These are phyloP conservation scores for Heliocidaris erythrogramma DNA, from an alignment of 35 echinoderm and acorn worm genomes.

Conservation along the genomic window DNA sequence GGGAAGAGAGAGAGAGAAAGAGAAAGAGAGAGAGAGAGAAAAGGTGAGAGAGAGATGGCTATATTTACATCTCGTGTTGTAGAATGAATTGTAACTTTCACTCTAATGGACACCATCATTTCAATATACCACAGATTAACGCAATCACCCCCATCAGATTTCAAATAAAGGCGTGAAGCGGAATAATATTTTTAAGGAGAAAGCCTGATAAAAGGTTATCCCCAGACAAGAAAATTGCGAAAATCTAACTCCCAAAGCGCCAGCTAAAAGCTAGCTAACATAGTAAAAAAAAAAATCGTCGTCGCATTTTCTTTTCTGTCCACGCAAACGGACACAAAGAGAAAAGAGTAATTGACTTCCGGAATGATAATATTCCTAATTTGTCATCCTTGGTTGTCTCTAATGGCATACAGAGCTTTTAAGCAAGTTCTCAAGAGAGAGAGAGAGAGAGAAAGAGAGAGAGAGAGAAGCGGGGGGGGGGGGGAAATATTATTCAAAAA, in stretches of 20 bases:
- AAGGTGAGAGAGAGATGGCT: too few relatives aligned
- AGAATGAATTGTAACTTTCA: too few relatives aligned
- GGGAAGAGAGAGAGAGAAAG: too few relatives aligned
- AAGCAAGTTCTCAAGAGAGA: neutral
- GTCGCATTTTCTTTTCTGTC: neutral
- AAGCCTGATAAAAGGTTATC: neutral
- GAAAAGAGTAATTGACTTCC: neutral
- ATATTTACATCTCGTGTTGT: too few relatives aligned
- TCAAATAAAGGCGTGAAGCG: neutral
- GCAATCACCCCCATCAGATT: neutral
- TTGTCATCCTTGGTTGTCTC: neutral
- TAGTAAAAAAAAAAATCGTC: neutral
- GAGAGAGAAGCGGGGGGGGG: too few relatives aligned
- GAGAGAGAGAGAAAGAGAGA: neutral
- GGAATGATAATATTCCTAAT: conserved; percentile 12
- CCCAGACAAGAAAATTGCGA: neutral
- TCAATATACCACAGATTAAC: neutral
- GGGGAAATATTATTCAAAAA: too few relatives aligned
- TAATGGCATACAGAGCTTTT: neutral
- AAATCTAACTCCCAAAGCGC: neutral
- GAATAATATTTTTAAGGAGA: neutral
- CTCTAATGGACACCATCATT: too few relatives aligned
- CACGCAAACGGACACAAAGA: neutral
- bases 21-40: too few relatives aligned
- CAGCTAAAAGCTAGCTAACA: conserved; percentile 1